These are phyloP conservation scores for Liolophura sinensis DNA, from an alignment of 1,140 invertebrate genomes.

Conservation along the genomic window DNA sequence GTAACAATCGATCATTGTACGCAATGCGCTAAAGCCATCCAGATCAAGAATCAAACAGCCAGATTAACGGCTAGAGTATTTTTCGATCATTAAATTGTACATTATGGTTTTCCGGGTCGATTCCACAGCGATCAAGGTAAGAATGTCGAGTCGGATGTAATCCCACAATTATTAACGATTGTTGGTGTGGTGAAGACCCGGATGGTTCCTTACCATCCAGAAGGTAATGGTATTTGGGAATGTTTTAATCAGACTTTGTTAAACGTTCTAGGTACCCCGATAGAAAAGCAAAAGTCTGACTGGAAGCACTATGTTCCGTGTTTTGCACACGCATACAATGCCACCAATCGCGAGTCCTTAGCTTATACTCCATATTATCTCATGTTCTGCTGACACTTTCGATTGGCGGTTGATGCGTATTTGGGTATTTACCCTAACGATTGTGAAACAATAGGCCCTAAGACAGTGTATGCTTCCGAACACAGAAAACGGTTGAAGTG, in stretches of 20 bases:
- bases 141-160: constrained; percentile 15
- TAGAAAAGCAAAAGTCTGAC: constrained; percentile 12
- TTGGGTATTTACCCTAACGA: neutral
- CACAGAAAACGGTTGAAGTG: constrained; percentile 3
- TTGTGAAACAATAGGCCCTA: neutral
- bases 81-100: constrained; percentile 18
- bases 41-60: constrained; percentile 14
- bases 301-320: constrained; percentile 12
- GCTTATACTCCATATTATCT: constrained; percentile 11
- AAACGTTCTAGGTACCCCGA: constrained; percentile 16
- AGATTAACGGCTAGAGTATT: constrained; percentile 18
- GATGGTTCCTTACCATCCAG: constrained; percentile 17
- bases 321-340: constrained; percentile 12
- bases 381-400: constrained; percentile 13
- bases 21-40: constrained; percentile 10
- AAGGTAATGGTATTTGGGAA: constrained; percentile 16
- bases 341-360: constrained; percentile 11
- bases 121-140: constrained; percentile 20
- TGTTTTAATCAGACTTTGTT: constrained; percentile 16
- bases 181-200: constrained; percentile 8
- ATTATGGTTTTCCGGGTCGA: constrained; percentile 16
- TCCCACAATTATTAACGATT: constrained; percentile 11
- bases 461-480: constrained; percentile 6
- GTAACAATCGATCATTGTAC: constrained; percentile 24
- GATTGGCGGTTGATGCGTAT: constrained; percentile 11